phyloP scores from a whole-genome alignment of 2,113 vertebrate genomes.

The Podarcis cretensis region DNA sequence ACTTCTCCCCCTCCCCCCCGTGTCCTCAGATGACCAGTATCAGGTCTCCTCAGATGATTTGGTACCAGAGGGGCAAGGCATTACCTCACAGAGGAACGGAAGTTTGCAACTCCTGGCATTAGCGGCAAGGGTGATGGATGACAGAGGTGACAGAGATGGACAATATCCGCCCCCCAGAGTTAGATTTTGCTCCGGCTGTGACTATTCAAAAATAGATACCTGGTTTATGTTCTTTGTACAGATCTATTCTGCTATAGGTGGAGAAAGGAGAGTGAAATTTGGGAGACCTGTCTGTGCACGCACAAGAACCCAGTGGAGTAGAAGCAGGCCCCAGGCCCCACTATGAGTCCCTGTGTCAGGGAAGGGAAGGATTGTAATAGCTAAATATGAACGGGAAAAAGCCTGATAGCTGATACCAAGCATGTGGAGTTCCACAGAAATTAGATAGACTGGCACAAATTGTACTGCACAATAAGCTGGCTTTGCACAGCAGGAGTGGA shows the following conservation, averaged over 20 bases:
- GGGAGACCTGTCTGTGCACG: too few relatives aligned
- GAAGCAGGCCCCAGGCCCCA: not conserved
- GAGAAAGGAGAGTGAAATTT: not conserved
- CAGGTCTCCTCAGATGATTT: not conserved
- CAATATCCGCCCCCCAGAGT: not conserved
- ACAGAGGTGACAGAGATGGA: not conserved
- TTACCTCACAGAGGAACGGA: not conserved
- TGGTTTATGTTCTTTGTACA: conserved; percentile 56
- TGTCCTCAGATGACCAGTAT: not conserved
- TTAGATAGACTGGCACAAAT: too few relatives aligned
- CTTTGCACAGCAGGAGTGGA: too few relatives aligned
- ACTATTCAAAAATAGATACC: conserved; percentile 49
- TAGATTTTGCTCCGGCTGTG: not conserved
- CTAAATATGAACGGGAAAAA: too few relatives aligned
- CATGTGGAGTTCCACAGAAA: too few relatives aligned
- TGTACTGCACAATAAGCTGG: too few relatives aligned
- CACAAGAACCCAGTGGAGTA: not conserved
- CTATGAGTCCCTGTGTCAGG: too few relatives aligned
- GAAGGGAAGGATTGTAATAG: too few relatives aligned
- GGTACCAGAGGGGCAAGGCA: not conserved
- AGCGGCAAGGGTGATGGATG: not conserved
- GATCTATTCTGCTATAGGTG: conserved; percentile 28
- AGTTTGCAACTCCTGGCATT: not conserved
- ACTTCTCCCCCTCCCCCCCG: too few relatives aligned
- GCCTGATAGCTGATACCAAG: too few relatives aligned